phyloP scores from a whole-genome alignment of 2,888 invertebrate genomes.

The Ophonus ardosiacus region DNA sequence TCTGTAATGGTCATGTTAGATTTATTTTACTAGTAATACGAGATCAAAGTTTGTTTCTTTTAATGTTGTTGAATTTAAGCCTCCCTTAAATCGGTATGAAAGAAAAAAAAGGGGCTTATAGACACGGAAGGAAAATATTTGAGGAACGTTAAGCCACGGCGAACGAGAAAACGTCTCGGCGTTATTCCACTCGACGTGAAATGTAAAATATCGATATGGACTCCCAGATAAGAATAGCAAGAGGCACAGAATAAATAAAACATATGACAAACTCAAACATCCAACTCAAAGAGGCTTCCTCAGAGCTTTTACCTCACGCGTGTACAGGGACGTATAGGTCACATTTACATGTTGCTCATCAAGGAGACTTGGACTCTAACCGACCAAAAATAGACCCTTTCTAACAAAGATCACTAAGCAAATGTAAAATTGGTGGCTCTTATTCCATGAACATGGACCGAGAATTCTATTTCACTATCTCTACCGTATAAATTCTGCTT shows the following conservation, averaged over 20 bases:
- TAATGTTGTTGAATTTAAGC: slow-evolving; percentile 46
- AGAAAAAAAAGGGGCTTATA: slow-evolving; percentile 51
- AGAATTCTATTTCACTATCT: not conserved
- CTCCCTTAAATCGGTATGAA: slow-evolving; percentile 47
- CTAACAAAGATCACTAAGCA: not conserved
- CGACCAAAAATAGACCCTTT: not conserved
- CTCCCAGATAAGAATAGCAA: slow-evolving; percentile 40
- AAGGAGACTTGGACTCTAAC: not conserved
- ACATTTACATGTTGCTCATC: not conserved
- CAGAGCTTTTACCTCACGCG: slow-evolving; percentile 6
- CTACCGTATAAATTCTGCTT: not conserved
- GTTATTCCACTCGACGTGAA: slow-evolving; percentile 68
- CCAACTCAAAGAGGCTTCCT: slow-evolving; percentile 69
- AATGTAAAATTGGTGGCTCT: not conserved
- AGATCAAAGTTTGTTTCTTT: not conserved
- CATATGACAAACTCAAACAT: slow-evolving; percentile 72
- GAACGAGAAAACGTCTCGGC: slow-evolving; percentile 67
- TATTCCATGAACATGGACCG: not conserved
- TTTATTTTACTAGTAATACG: not conserved
- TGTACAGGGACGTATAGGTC: not conserved
- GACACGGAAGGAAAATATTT: slow-evolving; percentile 60
- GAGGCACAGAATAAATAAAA: slow-evolving; percentile 71
- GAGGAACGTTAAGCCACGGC: slow-evolving; percentile 54
- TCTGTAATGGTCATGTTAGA: not conserved
- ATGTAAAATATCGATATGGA: slow-evolving; percentile 70